Percentiles rank a stretch among this genome's conserved stretches.
phyloP scores from a whole-genome alignment of 2,888 invertebrate species.

The Lithophane ornitopus region DNA sequence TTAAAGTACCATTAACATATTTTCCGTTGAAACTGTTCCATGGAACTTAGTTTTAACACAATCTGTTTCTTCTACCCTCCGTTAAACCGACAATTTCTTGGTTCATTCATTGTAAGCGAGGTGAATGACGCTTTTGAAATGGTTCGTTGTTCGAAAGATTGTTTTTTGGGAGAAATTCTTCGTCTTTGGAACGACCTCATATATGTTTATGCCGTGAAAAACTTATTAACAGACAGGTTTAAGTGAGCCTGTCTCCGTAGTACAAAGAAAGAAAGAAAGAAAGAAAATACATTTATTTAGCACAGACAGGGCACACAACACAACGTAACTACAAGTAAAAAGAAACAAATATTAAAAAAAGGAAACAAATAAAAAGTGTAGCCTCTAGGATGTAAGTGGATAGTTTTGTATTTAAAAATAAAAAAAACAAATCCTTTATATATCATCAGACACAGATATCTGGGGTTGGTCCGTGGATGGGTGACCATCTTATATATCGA shows the following conservation, averaged over 20 bases:
- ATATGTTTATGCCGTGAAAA: no score
- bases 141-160: conserved; percentile 21
- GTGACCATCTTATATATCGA: no score
- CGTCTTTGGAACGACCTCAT: background rate
- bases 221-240: background rate
- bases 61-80: conserved; percentile 69
- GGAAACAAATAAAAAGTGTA: no score
- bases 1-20: conserved; percentile 73
- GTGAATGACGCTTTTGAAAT: conserved; percentile 53
- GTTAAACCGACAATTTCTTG: conserved; percentile 60
- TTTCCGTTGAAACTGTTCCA: conserved; percentile 67
- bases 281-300: no score
- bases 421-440: background rate
- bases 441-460: background rate
- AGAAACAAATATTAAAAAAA: no score
- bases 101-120: conserved; percentile 59
- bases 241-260: no score
- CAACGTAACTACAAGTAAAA: no score
- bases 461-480: no score
- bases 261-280: no score
- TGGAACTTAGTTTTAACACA: conserved; percentile 69
- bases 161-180: background rate
- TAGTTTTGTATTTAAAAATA: background rate
- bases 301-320: no score
- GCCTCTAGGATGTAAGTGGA: background rate